phyloP scores from a whole-genome alignment of 2,888 invertebrate species.

The Sthenelais limicola region DNA sequence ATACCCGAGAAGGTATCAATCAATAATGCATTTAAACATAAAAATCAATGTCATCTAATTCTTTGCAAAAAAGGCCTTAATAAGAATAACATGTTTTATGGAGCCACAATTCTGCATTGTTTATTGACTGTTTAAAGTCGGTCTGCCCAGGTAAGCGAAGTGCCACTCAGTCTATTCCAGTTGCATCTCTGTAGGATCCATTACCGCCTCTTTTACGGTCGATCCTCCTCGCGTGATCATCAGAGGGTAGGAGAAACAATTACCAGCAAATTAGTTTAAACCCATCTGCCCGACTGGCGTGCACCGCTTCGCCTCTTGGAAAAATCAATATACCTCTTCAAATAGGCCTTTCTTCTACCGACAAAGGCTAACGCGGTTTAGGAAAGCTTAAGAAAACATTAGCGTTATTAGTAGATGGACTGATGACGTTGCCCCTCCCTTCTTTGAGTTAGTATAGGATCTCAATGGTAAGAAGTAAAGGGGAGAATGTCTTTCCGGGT shows the following conservation, averaged over 20 bases:
- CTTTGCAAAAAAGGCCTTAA: too few relatives aligned
- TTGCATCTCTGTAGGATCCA: constrained; percentile 16
- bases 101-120: too few relatives aligned
- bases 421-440: not conserved
- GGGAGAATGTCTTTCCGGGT: too few relatives aligned
- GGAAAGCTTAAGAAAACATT: constrained; percentile 24
- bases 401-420: constrained; percentile 14
- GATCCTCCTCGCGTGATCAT: constrained; percentile 31
- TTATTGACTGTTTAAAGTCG: too few relatives aligned
- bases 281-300: not conserved
- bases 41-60: too few relatives aligned
- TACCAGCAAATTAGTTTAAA: constrained; percentile 35
- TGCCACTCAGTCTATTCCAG: constrained; percentile 1
- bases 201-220: constrained; percentile 32
- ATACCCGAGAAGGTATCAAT: too few relatives aligned
- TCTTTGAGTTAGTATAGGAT: too few relatives aligned
- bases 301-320: constrained; percentile 3
- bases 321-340: constrained; percentile 19
- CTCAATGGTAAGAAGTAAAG: too few relatives aligned
- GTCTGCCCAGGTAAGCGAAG: constrained; percentile 19
- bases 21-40: too few relatives aligned
- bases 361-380: constrained; percentile 31
- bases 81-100: too few relatives aligned
- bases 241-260: constrained; percentile 21
- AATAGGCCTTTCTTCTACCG: constrained; percentile 19